Percentiles rank a stretch among this genome's conserved stretches.
Evolutionary conservation across 30 jellyfish, hydroid and myxozoan species (phyloP).

Genomic region (Aurelia sp.): DNA sequence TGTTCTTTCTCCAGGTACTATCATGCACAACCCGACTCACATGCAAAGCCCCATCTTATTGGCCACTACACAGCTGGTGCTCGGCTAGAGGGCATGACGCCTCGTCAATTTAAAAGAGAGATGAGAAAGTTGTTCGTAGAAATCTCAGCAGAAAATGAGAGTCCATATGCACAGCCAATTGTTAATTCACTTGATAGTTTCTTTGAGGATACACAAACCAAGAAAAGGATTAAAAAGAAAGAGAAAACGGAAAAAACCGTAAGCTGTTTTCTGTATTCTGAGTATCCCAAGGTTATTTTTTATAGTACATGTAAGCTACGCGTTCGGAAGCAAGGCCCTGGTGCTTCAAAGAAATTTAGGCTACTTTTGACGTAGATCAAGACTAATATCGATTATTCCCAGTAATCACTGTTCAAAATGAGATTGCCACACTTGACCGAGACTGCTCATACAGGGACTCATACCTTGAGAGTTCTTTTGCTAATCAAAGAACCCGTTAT

Average conservation of each 20-base stretch:
- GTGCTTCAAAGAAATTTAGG: too few relatives aligned
- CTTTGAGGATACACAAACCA: constrained; percentile 25
- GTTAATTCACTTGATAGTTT: constrained; percentile 39
- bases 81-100: constrained; percentile 76
- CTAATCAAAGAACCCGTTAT: too few relatives aligned
- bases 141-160: constrained; percentile 59
- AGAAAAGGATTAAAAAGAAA: constrained; percentile 6
- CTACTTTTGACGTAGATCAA: too few relatives aligned
- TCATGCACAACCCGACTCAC: constrained; percentile 65
- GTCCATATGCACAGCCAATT: constrained; percentile 90
- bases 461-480: too few relatives aligned
- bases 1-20: constrained; percentile 52
- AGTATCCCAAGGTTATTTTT: too few relatives aligned
- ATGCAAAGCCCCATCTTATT: constrained; percentile 69
- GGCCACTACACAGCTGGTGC: constrained; percentile 94
- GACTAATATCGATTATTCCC: too few relatives aligned
- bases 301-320: too few relatives aligned
- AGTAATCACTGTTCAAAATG: too few relatives aligned
- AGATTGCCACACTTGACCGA: too few relatives aligned
- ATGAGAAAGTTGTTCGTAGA: constrained; percentile 44
- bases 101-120: constrained; percentile 78
- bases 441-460: too few relatives aligned
- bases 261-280: too few relatives aligned
- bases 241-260: constrained; percentile 3
- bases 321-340: too few relatives aligned